These are phyloP conservation scores for Drosophila mayaguana DNA, from an alignment of 2,888 invertebrate genomes.

Conservation along the genomic window DNA sequence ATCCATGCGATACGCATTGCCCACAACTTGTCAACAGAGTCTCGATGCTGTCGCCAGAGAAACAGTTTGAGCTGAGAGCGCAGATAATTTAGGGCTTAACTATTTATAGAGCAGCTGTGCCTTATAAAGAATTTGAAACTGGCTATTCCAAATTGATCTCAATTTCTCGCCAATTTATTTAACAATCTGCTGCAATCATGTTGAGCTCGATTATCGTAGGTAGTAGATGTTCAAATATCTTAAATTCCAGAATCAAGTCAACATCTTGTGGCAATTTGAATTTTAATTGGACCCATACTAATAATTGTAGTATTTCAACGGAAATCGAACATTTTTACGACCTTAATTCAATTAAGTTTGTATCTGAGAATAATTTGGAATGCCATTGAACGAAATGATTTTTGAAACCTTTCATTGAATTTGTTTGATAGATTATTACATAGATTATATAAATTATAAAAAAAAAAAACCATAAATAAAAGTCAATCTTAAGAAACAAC, in stretches of 20 bases:
- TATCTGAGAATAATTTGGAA: too few relatives aligned
- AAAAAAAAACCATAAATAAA: neutral
- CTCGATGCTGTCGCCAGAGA: constrained; percentile 8
- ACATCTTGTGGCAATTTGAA: neutral
- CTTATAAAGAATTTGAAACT: neutral
- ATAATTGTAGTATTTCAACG: neutral
- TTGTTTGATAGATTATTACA: too few relatives aligned
- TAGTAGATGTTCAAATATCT: neutral
- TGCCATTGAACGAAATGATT: too few relatives aligned
- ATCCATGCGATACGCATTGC: constrained; percentile 31
- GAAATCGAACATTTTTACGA: neutral
- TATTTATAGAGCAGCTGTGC: neutral
- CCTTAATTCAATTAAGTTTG: too few relatives aligned
- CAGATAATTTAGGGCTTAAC: neutral
- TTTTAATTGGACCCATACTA: neutral
- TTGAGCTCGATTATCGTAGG: too few relatives aligned
- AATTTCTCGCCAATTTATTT: neutral
- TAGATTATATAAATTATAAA: too few relatives aligned
- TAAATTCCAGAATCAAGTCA: neutral
- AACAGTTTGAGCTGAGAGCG: neutral
- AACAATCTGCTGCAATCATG: too few relatives aligned
- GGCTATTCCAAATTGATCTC: neutral
- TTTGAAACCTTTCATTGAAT: too few relatives aligned
- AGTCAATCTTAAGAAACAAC: too few relatives aligned
- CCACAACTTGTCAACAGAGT: constrained; percentile 26